Evolutionary conservation across 2,113 vertebrate genomes (phyloP), one percentile per base, ranked within the genome.

Genomic region (Tinamus guttatus): DNA sequence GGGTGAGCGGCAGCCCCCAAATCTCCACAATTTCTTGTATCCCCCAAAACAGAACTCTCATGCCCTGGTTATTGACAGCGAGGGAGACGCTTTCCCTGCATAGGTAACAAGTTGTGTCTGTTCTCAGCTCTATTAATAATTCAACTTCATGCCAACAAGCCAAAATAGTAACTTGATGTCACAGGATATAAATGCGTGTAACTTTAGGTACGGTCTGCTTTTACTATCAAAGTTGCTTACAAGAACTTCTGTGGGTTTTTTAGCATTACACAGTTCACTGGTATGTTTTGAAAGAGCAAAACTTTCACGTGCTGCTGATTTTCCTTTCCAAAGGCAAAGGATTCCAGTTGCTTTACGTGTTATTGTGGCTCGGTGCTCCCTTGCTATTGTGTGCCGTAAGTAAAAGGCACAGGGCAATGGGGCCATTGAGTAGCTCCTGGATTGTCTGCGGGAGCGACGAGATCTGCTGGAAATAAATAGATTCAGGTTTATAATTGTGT

Each of bases 371-470:
- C 32, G 27, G 38, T 60, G 58, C 74, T 90, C 62, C 75, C 68
- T 36, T 71, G 41, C 88, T 51, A 95, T 97, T 97, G 95, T 93
- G 83, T 95, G 95, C 93, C 70, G 87, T 87, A 95, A 97, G 95
- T 95, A 95, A 97, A 96, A 89, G 81, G 93, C 91, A 94, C 94
- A 85, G 85, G 89, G 93, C 69, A 86, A 89, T 96, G 94, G 62
- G 21, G 34, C 59, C 9, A 5, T 25, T 43, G 38, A 89, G 65
- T 89, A 92, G 27, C 52, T 24, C n/a, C 77, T 62, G 80, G 92
- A 49, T 90, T 92, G 93, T 79, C 92, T 93, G 89, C 54, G 9
- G 92, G 92, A 95, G 84, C 85, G 93, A 45, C 3, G 11, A 17
- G 36, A 7, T 89, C 81, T 82, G 51, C 19, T 28, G 59, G 10